Evolutionary conservation across 2,888 invertebrate genomes (phyloP), one percentile per base, ranked within the genome.

Genomic region (Cantharis lateralis): DNA sequence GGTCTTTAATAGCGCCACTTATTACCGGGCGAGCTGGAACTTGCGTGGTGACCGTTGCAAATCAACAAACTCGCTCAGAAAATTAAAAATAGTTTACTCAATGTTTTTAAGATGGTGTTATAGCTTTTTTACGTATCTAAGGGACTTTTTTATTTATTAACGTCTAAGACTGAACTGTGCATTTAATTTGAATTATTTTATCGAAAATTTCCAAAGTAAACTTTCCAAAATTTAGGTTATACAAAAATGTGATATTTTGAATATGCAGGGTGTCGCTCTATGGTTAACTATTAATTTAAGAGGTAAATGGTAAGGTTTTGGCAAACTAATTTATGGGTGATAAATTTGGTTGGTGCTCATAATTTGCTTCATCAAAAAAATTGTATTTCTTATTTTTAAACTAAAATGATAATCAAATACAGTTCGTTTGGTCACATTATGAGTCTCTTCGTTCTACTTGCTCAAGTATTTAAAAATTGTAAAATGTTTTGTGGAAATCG

Each of bases 1-100:
- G 95, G 95, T 91, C 91, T 24, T 91, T 94, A 89, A 91, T 96
- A 78, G 92, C 95, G 11, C 92, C 95, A 26, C 90, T 98, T 80
- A 93, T 93, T 84, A 94, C 93, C 28, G 96, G 96, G 15, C 91
- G 97, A 79, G 97, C 97, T 24, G 97, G 97, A 79, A 95, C 97
- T 69, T 96, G 96, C 84, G 93, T 96, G 13, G 74, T 76, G 5
- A 48, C 76, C 15, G 75, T 78, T 15, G 66, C 74, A 13, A 78
- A 76, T 48, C 76, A 68, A 15, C 74, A 74, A 28, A 62, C 48
- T 66, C 76, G 76, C 62, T 64, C 72, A 62, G 75, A 77, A 26
- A 74, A 74, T 66, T 77, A 72, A 77, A 69, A 71, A 48, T 48
- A 9, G n/a, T 48, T 13, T n/a, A 48, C n/a, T 48, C n/a, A 48